Base-by-base conservation (phyloP, 1,140 invertebrate genomes). In the Diachasmimorpha longicaudata region DNA sequence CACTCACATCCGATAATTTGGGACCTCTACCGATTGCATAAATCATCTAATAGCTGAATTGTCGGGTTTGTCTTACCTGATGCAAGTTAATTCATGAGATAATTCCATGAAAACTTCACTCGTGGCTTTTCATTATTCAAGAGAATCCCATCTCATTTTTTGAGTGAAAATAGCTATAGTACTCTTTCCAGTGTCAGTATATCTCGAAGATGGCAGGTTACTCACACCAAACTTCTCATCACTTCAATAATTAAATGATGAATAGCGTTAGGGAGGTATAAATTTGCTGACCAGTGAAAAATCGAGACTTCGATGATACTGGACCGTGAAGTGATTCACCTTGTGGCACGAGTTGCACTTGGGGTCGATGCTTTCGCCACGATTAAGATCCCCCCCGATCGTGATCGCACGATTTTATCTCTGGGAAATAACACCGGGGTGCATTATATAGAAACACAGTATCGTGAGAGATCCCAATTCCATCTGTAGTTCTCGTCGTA, bases 361-460 rank as follows among this genome's bases (percentile, higher is more conserved):
- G 36, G 66, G 66, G 66, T 68, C 66, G 66, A 37, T 68, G 66
- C 66, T 68, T 68, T 68, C 25, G 36, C 36, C 66, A 39, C 36
- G 66, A 39, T 39, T 16, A 68, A 39, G 36, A 39, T 68, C 66
- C 36, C 31, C 25, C 11, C 48, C n/a, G 66, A 68, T 68, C 66
- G 66, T 68, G 66, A 68, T 68, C 66, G 36, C n/a, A 39, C 31
- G 66, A 68, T 68, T 39, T 37, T 68, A 68, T 68, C 66, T 63
- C 58, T 25, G 21, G 58, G 58, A 63, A 63, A 63, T 58, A 63
- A 23, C 58, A 63, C 58, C 58, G 21, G 9, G 10, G 0, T 63
- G 52, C 19, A 58, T 37, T 68, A 39, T 68, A 68, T 39, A 37
- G 6, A 42, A 39, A 68, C 36, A 31, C 25, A 25, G 63, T 0